These are phyloP conservation scores for Epinotia nisella DNA, from an alignment of 2,888 invertebrate species.

Conservation along the genomic window DNA sequence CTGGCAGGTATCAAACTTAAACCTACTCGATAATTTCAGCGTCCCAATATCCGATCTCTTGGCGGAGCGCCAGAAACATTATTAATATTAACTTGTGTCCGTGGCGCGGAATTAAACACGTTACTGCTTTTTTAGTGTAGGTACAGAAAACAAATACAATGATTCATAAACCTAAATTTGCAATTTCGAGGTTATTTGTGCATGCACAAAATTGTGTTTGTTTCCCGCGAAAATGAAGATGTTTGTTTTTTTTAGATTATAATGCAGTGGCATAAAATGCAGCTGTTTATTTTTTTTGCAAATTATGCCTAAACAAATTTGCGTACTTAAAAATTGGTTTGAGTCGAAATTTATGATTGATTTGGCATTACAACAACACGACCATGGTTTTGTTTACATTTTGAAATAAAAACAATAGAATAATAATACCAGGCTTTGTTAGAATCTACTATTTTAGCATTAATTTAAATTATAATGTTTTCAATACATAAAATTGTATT, in stretches of 20 bases:
- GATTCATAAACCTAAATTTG: conserved; percentile 33
- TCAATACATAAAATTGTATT: not conserved
- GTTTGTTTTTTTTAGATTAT: not conserved
- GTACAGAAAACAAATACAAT: conserved; percentile 17
- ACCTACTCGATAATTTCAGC: conserved; percentile 26
- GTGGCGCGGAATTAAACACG: conserved; percentile 30
- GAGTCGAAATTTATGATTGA: not conserved
- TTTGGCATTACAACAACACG: not conserved
- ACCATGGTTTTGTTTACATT: not conserved
- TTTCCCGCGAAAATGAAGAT: conserved; percentile 25
- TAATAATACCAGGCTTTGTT: not conserved
- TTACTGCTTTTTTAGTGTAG: conserved; percentile 31
- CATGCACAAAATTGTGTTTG: not conserved
- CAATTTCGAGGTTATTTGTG: conserved; percentile 17
- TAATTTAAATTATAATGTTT: too few species aligned
- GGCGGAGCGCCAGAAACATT: conserved; percentile 26
- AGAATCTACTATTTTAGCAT: not conserved
- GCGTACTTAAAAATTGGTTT: too few species aligned
- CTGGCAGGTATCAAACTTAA: conserved; percentile 7
- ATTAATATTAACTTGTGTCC: conserved; percentile 29
- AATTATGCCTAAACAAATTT: too few species aligned
- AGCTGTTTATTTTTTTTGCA: not conserved
- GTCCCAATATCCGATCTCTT: conserved; percentile 22
- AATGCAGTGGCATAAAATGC: not conserved
- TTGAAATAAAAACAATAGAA: not conserved